Conservation (phyloP, 2,888 invertebrate genomes). For the Cantharis nigra region DNA sequence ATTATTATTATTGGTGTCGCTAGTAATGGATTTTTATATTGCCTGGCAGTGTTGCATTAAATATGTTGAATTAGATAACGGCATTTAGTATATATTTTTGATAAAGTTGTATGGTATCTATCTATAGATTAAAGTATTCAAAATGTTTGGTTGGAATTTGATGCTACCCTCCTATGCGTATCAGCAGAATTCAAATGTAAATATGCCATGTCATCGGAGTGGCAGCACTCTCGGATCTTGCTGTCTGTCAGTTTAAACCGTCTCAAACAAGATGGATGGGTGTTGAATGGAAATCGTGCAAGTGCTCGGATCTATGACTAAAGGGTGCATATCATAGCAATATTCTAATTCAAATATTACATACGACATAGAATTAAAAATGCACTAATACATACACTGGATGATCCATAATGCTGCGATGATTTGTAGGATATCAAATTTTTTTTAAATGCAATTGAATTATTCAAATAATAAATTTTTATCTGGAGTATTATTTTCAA, state of each 20-base stretch:
- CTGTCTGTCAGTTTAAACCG: slow-evolving; percentile 58
- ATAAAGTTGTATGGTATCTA: neutral
- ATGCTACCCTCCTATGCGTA: slow-evolving; percentile 9
- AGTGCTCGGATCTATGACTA: slow-evolving; percentile 39
- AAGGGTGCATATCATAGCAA: slow-evolving; percentile 26
- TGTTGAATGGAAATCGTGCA: slow-evolving; percentile 67
- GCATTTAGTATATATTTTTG: neutral
- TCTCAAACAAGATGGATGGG: slow-evolving; percentile 69
- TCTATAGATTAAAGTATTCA: neutral
- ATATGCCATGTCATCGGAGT: slow-evolving; percentile 55
- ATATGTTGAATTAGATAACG: neutral
- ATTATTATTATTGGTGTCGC: neutral
- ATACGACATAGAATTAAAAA: neutral
- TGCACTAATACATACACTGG: neutral
- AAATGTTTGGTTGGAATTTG: neutral
- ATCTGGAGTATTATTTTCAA: too few species aligned
- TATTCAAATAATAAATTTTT: too few species aligned
- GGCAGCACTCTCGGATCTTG: slow-evolving; percentile 54
- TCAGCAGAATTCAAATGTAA: slow-evolving; percentile 30
- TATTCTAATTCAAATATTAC: slow-evolving; percentile 8
- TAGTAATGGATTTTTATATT: neutral
- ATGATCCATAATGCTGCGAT: too few species aligned
- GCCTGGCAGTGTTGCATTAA: neutral
- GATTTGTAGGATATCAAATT: too few species aligned
- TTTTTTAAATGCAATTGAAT: too few species aligned